A percentile compares a stretch with the other conserved stretches of the same genome.
These are phyloP conservation scores for Xenopus laevis DNA, from an alignment of 2,113 vertebrate species.

Conservation along the genomic window DNA sequence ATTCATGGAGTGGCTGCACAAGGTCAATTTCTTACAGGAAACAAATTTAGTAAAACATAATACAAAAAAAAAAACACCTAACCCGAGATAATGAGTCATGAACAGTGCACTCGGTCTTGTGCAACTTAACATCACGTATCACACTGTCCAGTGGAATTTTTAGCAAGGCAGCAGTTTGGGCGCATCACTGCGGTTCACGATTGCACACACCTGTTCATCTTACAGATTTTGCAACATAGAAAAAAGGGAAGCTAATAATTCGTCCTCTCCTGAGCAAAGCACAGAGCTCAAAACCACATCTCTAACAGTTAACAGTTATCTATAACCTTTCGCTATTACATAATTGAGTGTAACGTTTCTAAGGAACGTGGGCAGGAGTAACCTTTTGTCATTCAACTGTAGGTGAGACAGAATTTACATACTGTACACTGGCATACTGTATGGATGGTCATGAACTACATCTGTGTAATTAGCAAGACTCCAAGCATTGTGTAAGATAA, in stretches of 20 bases:
- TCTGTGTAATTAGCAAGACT: constrained; percentile 38
- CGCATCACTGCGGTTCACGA: constrained; percentile 71
- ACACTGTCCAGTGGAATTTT: constrained; percentile 72
- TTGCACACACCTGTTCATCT: constrained; percentile 83
- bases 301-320: constrained; percentile 81
- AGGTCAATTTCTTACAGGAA: constrained; percentile 59
- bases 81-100: constrained; percentile 74
- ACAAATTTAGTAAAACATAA: constrained; percentile 50
- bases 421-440: constrained; percentile 19
- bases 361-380: constrained; percentile 76
- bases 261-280: constrained; percentile 68
- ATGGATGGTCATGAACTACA: constrained; percentile 42
- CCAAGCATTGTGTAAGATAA: constrained; percentile 40
- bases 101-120: constrained; percentile 77
- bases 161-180: constrained; percentile 79
- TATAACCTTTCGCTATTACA: constrained; percentile 72
- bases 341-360: constrained; percentile 80
- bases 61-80: constrained; percentile 74
- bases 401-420: constrained; percentile 57
- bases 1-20: constrained; percentile 52
- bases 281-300: constrained; percentile 80
- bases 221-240: constrained; percentile 76
- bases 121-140: constrained; percentile 75
- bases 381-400: constrained; percentile 73
- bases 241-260: constrained; percentile 73